phyloP scores from a whole-genome alignment of 2,113 vertebrate species.

The Hemiprocne comata region DNA sequence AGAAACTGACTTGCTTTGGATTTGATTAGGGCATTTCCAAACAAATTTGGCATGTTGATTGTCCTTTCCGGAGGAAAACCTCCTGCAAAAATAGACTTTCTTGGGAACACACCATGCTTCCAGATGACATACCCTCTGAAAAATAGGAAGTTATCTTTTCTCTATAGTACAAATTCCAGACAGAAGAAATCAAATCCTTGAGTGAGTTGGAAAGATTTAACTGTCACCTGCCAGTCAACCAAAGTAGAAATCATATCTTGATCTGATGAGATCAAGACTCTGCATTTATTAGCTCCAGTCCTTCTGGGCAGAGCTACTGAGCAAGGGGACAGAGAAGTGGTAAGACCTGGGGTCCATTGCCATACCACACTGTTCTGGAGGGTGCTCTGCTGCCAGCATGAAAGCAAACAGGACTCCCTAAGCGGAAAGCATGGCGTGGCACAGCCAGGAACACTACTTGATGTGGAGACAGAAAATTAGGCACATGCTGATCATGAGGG shows the following conservation, averaged over 20 bases:
- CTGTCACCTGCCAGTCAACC: neutral
- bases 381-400: neutral
- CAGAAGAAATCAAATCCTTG: neutral
- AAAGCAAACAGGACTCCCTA: neutral
- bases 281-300: neutral
- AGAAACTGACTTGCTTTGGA: neutral
- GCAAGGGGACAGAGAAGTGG: neutral
- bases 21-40: neutral
- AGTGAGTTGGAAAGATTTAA: neutral
- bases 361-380: neutral
- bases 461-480: neutral
- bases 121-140: conserved; percentile 37
- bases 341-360: neutral
- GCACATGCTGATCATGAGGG: neutral
- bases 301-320: neutral
- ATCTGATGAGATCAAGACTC: neutral
- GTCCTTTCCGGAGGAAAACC: neutral
- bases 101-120: conserved; percentile 10
- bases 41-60: neutral
- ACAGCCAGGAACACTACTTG: rapidly evolving
- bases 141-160: conserved; percentile 36
- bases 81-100: neutral
- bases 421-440: rapidly evolving
- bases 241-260: neutral
- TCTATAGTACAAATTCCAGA: conserved; percentile 28